Evolutionary conservation across 2,888 invertebrate genomes (phyloP).

Genomic region (Gandaritis pyraliata): DNA sequence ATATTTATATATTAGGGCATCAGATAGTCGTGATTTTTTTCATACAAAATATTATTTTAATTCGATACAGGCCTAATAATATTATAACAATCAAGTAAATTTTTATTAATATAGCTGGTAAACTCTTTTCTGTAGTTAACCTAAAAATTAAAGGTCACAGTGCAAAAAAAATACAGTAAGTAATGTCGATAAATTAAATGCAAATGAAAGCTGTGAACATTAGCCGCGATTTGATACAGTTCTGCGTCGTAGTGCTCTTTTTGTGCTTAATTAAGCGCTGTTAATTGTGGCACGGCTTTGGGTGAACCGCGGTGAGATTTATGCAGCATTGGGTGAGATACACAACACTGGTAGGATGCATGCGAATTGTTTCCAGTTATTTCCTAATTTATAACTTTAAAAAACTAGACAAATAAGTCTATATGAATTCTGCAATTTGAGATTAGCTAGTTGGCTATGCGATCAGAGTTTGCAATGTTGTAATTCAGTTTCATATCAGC

Average conservation of each 20-base stretch:
- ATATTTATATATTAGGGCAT: no score
- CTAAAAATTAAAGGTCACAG: constrained; percentile 14
- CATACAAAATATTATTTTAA: no score
- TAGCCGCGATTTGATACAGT: constrained; percentile 63
- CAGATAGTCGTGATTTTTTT: no score
- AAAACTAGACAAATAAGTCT: no score
- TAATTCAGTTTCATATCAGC: neutral
- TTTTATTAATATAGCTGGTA: no score
- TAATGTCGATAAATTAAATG: constrained; percentile 29
- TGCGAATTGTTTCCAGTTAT: neutral
- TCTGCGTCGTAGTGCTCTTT: constrained; percentile 56
- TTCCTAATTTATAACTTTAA: no score
- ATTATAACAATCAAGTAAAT: no score
- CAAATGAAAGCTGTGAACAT: constrained; percentile 43
- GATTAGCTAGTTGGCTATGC: no score
- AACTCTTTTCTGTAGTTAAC: no score
- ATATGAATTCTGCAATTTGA: no score
- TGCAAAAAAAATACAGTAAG: constrained; percentile 19
- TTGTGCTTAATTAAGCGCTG: constrained; percentile 65
- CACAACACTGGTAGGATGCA: neutral
- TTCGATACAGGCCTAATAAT: no score
- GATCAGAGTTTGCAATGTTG: no score
- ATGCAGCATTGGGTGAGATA: neutral
- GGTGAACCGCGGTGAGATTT: constrained; percentile 20
- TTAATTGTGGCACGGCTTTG: constrained; percentile 63